Evolutionary conservation across 2,888 invertebrate genomes (phyloP).

Genomic region (Tipula vernalis): DNA sequence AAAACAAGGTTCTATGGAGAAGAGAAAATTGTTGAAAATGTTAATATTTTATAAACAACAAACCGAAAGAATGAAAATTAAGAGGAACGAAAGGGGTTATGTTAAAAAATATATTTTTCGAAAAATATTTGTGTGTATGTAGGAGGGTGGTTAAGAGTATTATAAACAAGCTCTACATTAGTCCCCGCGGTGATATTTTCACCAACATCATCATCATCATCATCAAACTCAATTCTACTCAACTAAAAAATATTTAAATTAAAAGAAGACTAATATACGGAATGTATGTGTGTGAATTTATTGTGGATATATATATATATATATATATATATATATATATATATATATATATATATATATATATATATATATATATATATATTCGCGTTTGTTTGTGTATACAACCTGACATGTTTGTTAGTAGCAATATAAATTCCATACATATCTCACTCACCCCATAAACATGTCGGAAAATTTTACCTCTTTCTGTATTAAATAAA

Average conservation of each 20-base stretch:
- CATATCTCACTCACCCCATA: neutral
- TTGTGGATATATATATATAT: neutral
- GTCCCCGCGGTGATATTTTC: slow-evolving; percentile 13
- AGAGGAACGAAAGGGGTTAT: neutral
- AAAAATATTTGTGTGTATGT: neutral
- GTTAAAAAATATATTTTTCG: neutral
- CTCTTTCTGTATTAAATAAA: neutral
- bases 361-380: neutral
- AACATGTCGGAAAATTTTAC: neutral
- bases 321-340: neutral
- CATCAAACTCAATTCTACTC: neutral
- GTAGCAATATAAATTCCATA: neutral
- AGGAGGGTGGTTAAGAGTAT: slow-evolving; percentile 7
- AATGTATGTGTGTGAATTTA: neutral
- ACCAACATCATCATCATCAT: slow-evolving; percentile 1
- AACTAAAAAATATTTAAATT: neutral
- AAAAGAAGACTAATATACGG: neutral
- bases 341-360: neutral
- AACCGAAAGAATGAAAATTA: neutral
- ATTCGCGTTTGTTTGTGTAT: too few relatives aligned
- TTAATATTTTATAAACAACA: neutral
- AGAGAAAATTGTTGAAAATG: slow-evolving; percentile 5
- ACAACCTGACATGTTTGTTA: neutral
- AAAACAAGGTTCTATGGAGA: neutral
- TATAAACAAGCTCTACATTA: slow-evolving; percentile 13